Evolutionary conservation across 2,113 vertebrate species (phyloP).

Genomic region (Gulo gulo): DNA sequence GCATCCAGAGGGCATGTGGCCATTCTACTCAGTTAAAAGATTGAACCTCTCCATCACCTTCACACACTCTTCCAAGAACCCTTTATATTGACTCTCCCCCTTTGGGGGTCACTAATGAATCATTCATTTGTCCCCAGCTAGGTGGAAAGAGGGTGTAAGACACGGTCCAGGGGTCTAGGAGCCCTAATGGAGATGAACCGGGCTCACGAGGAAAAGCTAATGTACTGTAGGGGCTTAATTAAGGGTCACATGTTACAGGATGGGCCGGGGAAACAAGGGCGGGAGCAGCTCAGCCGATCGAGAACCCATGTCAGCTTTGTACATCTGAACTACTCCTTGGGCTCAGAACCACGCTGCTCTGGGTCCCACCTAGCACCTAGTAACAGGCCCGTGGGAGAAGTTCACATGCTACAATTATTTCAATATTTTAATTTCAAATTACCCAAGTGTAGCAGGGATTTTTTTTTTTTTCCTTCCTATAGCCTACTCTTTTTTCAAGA

Average conservation of each 20-base stretch:
- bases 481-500: neutral
- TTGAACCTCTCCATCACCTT: neutral
- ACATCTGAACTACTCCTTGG: neutral
- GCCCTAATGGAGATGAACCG: neutral
- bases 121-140: neutral
- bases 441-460: neutral
- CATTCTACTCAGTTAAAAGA: neutral
- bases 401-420: neutral
- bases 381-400: neutral
- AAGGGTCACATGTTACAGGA: rapidly evolving
- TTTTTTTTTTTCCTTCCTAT: too few relatives aligned
- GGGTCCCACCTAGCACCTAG: neutral
- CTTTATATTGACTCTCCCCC: neutral
- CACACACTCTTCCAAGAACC: neutral
- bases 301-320: neutral
- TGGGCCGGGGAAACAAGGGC: neutral
- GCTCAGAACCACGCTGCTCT: neutral
- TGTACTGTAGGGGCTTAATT: neutral
- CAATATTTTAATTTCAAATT: neutral
- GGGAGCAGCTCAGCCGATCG: neutral
- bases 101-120: neutral
- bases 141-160: neutral
- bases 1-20: rapidly evolving
- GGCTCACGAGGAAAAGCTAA: neutral
- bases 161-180: neutral